Percentiles rank a stretch among this genome's conserved stretches.
Conservation (phyloP, 2,113 vertebrate species). For the Formicarius rufipectus region DNA sequence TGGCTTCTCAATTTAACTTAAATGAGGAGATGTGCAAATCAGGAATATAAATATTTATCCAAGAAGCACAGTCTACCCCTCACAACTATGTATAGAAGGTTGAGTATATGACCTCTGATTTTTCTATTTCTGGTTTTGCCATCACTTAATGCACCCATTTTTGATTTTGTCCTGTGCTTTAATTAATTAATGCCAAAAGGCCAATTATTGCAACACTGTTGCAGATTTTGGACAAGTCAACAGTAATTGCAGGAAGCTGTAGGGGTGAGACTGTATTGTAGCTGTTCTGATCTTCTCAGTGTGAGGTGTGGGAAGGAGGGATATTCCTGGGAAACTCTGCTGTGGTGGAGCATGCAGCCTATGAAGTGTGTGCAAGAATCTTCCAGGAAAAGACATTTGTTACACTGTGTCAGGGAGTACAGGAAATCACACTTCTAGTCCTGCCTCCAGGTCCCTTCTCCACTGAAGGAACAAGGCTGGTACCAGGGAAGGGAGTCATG, state of each 20-base stretch:
- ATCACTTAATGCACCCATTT: neutral
- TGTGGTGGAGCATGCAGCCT: neutral
- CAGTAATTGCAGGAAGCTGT: neutral
- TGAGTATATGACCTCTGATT: neutral
- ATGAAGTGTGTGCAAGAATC: neutral
- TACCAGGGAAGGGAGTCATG: neutral
- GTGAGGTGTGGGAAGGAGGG: neutral
- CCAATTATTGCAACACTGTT: neutral
- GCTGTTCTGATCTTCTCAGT: neutral
- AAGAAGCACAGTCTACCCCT: neutral
- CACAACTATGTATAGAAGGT: neutral
- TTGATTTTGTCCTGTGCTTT: neutral
- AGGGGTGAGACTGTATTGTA: neutral
- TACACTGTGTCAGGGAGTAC: neutral
- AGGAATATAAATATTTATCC: neutral
- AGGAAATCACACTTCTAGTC: neutral
- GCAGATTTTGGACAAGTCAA: neutral
- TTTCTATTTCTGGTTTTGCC: neutral
- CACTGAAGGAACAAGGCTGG: neutral
- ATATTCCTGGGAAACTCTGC: neutral
- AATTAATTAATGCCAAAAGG: neutral
- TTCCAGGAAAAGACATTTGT: neutral
- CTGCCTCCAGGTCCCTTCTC: neutral
- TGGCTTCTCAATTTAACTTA: neutral
- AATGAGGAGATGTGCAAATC: neutral